Percentiles rank a stretch among this genome's conserved stretches.
These are phyloP conservation scores for Pseudomyrmex sp. DNA, from an alignment of 1,140 invertebrate species.

Conservation along the genomic window DNA sequence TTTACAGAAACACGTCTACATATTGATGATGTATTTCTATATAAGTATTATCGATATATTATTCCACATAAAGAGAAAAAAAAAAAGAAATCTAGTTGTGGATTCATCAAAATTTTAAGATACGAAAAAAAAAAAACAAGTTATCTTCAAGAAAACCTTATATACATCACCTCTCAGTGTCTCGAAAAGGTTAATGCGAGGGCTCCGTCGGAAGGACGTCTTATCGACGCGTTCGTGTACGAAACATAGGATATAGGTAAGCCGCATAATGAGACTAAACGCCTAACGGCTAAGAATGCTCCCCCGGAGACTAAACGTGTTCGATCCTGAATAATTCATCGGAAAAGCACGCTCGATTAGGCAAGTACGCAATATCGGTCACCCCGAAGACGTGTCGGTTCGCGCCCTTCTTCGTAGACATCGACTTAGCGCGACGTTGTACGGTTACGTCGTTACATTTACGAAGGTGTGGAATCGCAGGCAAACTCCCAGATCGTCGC, in stretches of 20 bases:
- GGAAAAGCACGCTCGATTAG: conserved; percentile 74
- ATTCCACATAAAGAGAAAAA: not conserved
- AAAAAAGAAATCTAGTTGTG: not conserved
- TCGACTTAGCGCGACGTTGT: conserved; percentile 7
- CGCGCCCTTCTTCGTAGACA: conserved; percentile 37
- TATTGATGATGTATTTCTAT: not conserved
- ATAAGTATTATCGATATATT: conserved; percentile 1
- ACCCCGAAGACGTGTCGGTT: conserved; percentile 40
- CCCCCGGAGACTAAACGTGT: conserved; percentile 49
- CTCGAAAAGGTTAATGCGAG: conserved; percentile 4
- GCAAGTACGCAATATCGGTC: conserved; percentile 51
- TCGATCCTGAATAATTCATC: conserved; percentile 77
- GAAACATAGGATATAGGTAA: conserved; percentile 34
- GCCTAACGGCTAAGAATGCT: conserved; percentile 61
- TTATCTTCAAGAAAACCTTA: not conserved
- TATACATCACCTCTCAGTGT: not conserved
- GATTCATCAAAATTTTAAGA: not conserved
- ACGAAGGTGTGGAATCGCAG: not conserved
- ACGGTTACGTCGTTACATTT: conserved; percentile 23
- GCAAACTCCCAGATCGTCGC: conserved; percentile 3
- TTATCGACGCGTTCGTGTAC: conserved; percentile 43
- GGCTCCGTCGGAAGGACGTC: conserved; percentile 2
- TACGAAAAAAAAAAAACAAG: not conserved
- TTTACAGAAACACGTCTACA: not conserved
- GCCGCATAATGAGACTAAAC: conserved; percentile 71